phyloP scores from a whole-genome alignment of 2,797 vertebrate species.

The Ctenopoma multispine region DNA sequence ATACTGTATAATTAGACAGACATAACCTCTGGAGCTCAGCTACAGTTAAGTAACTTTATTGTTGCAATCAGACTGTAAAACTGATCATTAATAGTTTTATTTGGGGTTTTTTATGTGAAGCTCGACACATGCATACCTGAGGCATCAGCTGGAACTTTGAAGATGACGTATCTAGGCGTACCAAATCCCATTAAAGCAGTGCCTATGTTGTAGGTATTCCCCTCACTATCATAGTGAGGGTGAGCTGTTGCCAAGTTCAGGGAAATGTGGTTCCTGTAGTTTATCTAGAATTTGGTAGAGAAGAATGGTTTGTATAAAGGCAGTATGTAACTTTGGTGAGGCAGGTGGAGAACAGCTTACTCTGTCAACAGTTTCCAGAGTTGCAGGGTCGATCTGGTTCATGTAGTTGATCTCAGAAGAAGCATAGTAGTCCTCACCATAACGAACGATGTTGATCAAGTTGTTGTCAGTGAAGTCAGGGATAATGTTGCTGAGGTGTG shows the following conservation, averaged over 20 bases:
- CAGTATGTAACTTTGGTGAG: background rate
- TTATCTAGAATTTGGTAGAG: constrained; percentile 77
- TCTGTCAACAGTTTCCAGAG: constrained; percentile 90
- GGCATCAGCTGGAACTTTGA: constrained; percentile 87
- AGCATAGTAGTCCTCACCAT: constrained; percentile 91
- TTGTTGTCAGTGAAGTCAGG: constrained; percentile 98
- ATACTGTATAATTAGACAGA: no score
- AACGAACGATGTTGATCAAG: constrained; percentile 93
- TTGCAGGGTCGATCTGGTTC: constrained; percentile 89
- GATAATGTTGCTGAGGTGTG: constrained; percentile 89
- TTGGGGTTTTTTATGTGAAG: no score
- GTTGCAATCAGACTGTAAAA: no score
- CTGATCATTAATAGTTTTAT: no score
- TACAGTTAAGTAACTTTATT: no score
- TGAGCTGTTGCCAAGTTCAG: constrained; percentile 92
- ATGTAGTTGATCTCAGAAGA: constrained; percentile 94
- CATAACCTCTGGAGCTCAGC: no score
- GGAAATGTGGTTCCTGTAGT: constrained; percentile 91
- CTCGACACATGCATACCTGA: no score
- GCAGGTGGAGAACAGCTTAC: constrained; percentile 67
- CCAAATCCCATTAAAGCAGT: constrained; percentile 90
- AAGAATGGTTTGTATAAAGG: background rate
- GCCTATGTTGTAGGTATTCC: constrained; percentile 94
- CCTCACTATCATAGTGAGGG: constrained; percentile 92
- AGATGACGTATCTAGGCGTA: constrained; percentile 90